Conservation (phyloP, 2,113 vertebrate genomes). For the Hirundichthys speculiger region DNA sequence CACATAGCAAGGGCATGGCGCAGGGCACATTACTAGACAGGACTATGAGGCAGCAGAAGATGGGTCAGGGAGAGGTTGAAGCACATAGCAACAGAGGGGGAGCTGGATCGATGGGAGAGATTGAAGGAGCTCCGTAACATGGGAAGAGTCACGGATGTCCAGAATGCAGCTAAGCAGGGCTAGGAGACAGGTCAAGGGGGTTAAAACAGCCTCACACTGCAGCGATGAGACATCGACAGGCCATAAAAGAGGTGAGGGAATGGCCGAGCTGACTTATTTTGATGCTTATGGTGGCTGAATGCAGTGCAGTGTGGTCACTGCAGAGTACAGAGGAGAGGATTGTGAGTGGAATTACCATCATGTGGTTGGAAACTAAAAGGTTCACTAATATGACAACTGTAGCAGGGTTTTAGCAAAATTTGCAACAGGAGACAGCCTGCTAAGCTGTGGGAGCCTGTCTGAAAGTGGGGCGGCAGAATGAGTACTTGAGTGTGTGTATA, state of each 20-base stretch:
- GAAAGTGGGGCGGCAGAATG: slow-evolving; percentile 58
- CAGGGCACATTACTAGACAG: slow-evolving; percentile 69
- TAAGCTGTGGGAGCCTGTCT: slow-evolving; percentile 40
- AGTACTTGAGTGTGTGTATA: not conserved
- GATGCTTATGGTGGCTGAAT: slow-evolving; percentile 37
- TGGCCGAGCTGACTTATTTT: slow-evolving; percentile 42
- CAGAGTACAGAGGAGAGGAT: not conserved
- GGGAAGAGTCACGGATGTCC: slow-evolving; percentile 70
- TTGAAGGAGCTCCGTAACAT: slow-evolving; percentile 75
- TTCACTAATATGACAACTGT: slow-evolving; percentile 19
- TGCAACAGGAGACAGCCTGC: slow-evolving; percentile 49
- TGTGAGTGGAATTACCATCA: slow-evolving; percentile 7
- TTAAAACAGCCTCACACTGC: slow-evolving; percentile 70
- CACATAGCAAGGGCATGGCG: slow-evolving; percentile 56
- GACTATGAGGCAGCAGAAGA: slow-evolving; percentile 71
- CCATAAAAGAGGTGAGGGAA: slow-evolving; percentile 53
- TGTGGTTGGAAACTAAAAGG: slow-evolving; percentile 20
- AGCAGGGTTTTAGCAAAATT: slow-evolving; percentile 34
- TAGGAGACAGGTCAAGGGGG: slow-evolving; percentile 62
- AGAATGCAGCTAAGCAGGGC: slow-evolving; percentile 68
- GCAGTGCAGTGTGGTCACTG: not conserved
- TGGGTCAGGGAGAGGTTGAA: slow-evolving; percentile 77
- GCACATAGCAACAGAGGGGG: slow-evolving; percentile 69
- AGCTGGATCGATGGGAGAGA: slow-evolving; percentile 73
- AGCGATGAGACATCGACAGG: slow-evolving; percentile 59